Evolutionary conservation across 2,113 vertebrate genomes (phyloP), one percentile per base, ranked within the genome.

Genomic region (Myanophis thanlyinensis): DNA sequence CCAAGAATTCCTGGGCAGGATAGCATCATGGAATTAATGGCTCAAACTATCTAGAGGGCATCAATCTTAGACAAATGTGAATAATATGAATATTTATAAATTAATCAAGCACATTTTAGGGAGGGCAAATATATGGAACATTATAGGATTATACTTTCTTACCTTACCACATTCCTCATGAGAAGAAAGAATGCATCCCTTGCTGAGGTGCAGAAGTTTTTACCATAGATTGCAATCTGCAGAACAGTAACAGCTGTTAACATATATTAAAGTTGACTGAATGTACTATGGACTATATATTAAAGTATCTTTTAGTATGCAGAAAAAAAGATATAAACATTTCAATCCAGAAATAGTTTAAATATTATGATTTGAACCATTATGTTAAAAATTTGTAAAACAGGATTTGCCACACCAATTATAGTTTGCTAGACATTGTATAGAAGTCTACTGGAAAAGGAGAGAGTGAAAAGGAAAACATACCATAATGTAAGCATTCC

Each of bases 401-500:
- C 3, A 49, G 30, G 12, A 30, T 35, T 49, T 87, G 30, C 18
- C 56, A 92, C 23, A 46, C 35, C 12, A 46, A 5, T 67, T 67
- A 40, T 22, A 20, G 47, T 56, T 88, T 22, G n/a, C 47, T 92
- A 90, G 51, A 54, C 0, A 94, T 46, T 40, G 56, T 27, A 40
- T 93, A 89, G 89, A 1, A 90, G 91, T 59, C 93, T 56, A 93
- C 40, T 93, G 59, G 95, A 53, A 92, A 89, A 86, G 25, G 53
- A 90, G 51, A 86, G 0, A 0, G 35, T 80, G 18, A 80, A 80
- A 80, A 80, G 40, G 52, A 92, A 90, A 47, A 56, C 98, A 97
- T 97, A 99, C 99, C 99, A 99, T 99, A 92, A 99, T 98, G 96
- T 99, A 99, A 51, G 99, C 99, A 91, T 99, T 99, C 97, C 98